Evolutionary conservation across 2,888 invertebrate genomes (phyloP).

Genomic region (Sclerodermus sp.): DNA sequence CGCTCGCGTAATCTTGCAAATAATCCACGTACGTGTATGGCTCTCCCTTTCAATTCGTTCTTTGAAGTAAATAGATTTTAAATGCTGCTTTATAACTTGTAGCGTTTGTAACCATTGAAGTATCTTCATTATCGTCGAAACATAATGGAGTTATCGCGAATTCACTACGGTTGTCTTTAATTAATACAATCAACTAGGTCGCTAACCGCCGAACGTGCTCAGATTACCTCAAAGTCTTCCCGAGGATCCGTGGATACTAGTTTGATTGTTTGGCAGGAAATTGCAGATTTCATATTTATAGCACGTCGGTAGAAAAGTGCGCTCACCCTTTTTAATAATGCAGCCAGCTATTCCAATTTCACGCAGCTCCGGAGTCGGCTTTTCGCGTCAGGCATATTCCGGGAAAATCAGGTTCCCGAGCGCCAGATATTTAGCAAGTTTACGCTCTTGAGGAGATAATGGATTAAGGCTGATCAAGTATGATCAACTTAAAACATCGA

Average conservation of each 20-base stretch:
- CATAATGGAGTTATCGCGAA: slow-evolving; percentile 35
- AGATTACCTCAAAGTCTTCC: slow-evolving; percentile 20
- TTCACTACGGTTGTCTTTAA: slow-evolving; percentile 33
- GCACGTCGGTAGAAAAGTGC: background rate
- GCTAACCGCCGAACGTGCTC: slow-evolving; percentile 31
- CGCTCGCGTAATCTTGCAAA: too few relatives aligned
- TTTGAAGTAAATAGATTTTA: background rate
- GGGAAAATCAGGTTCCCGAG: too few relatives aligned
- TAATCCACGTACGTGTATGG: too few relatives aligned
- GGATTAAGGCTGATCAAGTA: too few relatives aligned
- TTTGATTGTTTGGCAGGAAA: slow-evolving; percentile 21
- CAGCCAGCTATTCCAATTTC: slow-evolving; percentile 13
- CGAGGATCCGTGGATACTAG: background rate
- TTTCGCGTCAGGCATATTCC: too few relatives aligned
- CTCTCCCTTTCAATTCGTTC: too few relatives aligned
- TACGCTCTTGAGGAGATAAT: too few relatives aligned
- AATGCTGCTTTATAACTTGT: slow-evolving; percentile 3
- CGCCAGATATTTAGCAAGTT: too few relatives aligned
- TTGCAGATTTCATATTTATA: slow-evolving; percentile 23
- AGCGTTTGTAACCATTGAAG: slow-evolving; percentile 6
- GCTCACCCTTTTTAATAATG: slow-evolving; percentile 16
- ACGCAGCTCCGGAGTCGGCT: too few relatives aligned
- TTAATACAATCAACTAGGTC: slow-evolving; percentile 38
- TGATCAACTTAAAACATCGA: too few relatives aligned
- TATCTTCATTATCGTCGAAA: slow-evolving; percentile 22